Percentiles rank a stretch among this genome's conserved stretches.
These are phyloP conservation scores for Hybognathus amarus DNA, from an alignment of 2,797 vertebrate genomes.

Conservation along the genomic window DNA sequence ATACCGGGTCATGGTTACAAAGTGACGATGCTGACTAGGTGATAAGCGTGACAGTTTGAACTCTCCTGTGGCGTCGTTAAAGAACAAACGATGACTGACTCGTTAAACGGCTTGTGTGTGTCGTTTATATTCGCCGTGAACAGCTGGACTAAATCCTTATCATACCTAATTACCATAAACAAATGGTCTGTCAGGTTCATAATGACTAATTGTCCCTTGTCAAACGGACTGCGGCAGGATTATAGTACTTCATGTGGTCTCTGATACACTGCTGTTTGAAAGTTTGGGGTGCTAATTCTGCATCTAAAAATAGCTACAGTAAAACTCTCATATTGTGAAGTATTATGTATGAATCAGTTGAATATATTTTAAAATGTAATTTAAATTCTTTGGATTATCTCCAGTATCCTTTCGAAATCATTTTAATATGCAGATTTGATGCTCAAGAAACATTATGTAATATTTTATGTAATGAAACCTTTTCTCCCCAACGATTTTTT, in stretches of 20 bases:
- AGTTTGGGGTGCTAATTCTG: neutral
- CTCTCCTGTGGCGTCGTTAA: neutral
- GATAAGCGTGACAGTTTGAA: constrained; percentile 3
- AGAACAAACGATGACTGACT: constrained; percentile 5
- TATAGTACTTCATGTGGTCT: neutral
- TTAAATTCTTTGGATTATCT: neutral
- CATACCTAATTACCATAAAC: constrained; percentile 3
- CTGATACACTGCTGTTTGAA: neutral
- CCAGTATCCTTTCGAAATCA: neutral
- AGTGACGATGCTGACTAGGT: neutral
- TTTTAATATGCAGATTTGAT: neutral
- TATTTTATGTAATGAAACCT: neutral
- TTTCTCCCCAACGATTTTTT: neutral
- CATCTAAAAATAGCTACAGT: neutral
- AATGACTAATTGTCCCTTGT: neutral
- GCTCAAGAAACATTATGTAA: neutral
- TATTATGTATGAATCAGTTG: neutral
- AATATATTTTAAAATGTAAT: neutral
- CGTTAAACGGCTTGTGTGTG: neutral
- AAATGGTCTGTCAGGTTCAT: neutral
- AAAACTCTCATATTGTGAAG: neutral
- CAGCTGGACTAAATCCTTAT: neutral
- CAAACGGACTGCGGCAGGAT: neutral
- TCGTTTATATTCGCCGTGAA: neutral
- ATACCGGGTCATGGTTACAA: constrained; percentile 4